Evolutionary conservation across 2,888 invertebrate genomes (phyloP).

Genomic region (Scrobipalpa costella): DNA sequence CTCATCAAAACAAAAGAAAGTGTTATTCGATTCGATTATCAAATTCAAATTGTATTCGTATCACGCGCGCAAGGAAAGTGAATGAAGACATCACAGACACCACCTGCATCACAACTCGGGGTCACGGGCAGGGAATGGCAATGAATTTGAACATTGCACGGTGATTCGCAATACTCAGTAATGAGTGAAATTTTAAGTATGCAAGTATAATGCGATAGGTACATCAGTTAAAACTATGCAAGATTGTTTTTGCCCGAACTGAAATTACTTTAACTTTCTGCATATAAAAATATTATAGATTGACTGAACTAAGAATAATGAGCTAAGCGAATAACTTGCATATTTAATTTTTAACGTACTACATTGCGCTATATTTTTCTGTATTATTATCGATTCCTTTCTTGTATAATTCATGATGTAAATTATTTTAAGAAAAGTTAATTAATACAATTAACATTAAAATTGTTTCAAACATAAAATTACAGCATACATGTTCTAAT

Average conservation of each 20-base stretch:
- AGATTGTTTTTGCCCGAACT: too few relatives aligned
- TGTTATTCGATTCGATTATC: neutral
- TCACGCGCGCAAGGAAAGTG: constrained; percentile 12
- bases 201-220: neutral
- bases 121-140: constrained; percentile 29
- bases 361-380: too few relatives aligned
- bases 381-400: too few relatives aligned
- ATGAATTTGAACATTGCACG: constrained; percentile 14
- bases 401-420: too few relatives aligned
- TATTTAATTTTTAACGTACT: too few relatives aligned
- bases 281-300: too few relatives aligned
- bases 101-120: constrained; percentile 6
- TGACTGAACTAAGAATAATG: too few relatives aligned
- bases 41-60: neutral
- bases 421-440: neutral
- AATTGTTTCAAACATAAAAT: neutral
- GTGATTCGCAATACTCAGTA: neutral
- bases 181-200: neutral
- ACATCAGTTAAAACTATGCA: too few relatives aligned
- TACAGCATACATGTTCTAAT: constrained; percentile 4
- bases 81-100: constrained; percentile 11
- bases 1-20: constrained; percentile 22
- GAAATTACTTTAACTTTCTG: too few relatives aligned
- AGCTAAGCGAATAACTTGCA: too few relatives aligned
- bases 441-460: neutral